Evolutionary conservation across 2,888 invertebrate species (phyloP), one percentile per base, ranked within the genome.

Genomic region (Helicoverpa assulta): DNA sequence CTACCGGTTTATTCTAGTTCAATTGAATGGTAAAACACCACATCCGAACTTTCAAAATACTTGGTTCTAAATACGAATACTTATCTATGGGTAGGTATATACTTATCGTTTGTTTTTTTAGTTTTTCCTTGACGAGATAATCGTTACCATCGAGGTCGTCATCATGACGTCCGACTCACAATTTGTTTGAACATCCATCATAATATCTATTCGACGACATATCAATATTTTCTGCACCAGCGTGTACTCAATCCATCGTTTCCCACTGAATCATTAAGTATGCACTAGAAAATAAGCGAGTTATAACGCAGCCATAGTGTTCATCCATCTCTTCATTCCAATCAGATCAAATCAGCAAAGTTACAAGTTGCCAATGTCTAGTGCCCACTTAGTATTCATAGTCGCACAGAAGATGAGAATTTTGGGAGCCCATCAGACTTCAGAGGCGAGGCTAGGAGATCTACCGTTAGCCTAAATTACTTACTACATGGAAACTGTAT

Each of bases 341-440:
- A 77, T 77, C 76, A 61, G 70, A 80, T 66, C 65, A 60, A 77
- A 70, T 80, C 76, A 73, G 43, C 69, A 56, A 60, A 64, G 70
- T 78, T 73, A 77, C 66, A 74, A 73, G 47, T 59, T 78, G 57
- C 43, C 50, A 66, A 67, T 62, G 57, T 59, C 70, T 68, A 50
- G 57, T 26, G 26, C 61, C 58, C 57, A 64, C 64, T 70, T 70
- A 73, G 67, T 71, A 80, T 82, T 70, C 70, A 65, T 55, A 57
- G 37, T 26, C 40, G 53, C 54, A 37, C 55, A 52, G 71, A 70
- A 64, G 63, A 66, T 65, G 64, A 70, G 67, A 71, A 74, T 78
- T 70, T 75, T 77, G 80, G 72, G 47, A 55, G 33, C 53, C 60
- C 21, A 53, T 43, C 60, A 63, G 56, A 57, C 21, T 50, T 43